These are phyloP conservation scores for Siniperca knerii DNA, from an alignment of 2,113 vertebrate species.

Conservation along the genomic window DNA sequence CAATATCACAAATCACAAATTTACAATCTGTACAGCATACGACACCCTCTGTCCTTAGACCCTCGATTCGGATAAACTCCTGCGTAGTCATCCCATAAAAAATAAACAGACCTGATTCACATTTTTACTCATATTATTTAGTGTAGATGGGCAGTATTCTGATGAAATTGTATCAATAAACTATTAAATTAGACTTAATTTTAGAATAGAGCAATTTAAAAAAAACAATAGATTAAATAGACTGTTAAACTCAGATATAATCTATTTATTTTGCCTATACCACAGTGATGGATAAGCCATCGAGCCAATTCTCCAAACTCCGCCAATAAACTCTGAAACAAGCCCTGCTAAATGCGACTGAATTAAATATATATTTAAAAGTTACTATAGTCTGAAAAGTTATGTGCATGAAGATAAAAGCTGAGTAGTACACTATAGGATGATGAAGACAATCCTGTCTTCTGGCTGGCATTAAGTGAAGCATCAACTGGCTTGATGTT, in stretches of 20 bases:
- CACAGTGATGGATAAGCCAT: no score
- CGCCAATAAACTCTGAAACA: not conserved
- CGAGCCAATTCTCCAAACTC: not conserved
- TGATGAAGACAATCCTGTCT: constrained; percentile 31
- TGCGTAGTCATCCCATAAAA: not conserved
- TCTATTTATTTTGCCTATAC: not conserved
- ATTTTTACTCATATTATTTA: not conserved
- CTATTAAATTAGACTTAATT: not conserved
- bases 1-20: no score
- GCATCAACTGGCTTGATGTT: constrained; percentile 7
- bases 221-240: not conserved
- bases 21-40: no score
- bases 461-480: constrained; percentile 40
- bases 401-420: not conserved
- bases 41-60: no score
- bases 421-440: not conserved
- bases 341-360: not conserved
- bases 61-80: no score
- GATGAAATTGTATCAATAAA: not conserved
- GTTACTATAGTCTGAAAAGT: constrained; percentile 10
- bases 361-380: not conserved
- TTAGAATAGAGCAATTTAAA: not conserved
- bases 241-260: not conserved
- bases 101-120: not conserved
- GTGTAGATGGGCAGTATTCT: not conserved